Evolutionary conservation across 1,140 invertebrate species (phyloP), one percentile per base, ranked within the genome.

Genomic region (Phymastichus coffea): DNA sequence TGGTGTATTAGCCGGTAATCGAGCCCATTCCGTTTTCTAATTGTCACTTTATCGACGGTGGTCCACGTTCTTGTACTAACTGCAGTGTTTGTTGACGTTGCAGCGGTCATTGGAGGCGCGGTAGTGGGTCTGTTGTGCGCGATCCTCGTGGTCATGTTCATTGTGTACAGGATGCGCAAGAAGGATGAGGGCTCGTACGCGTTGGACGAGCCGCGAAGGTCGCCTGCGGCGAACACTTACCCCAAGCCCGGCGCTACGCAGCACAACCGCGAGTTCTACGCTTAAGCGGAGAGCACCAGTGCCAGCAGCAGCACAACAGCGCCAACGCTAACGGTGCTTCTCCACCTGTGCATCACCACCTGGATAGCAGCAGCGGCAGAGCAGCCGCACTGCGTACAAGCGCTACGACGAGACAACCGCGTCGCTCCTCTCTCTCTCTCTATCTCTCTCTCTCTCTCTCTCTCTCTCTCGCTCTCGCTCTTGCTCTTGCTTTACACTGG

Each of bases 131-230:
- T 99, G 33, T 84, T 99, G 19, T 97, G 95, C 81, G 95, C 97
- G 70, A 98, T 99, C 77, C 85, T 99, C 44, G 91, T 99, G 61
- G 94, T 99, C 43, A 99, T 99, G 96, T 99, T 99, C 82, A 96
- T 99, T 72, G 95, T 97, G 6, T 99, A 99, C 80, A 89, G 97
- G 73, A 98, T 99, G 95, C 87, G 96, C 76, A 99, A 99, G 86
- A 99, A 99, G 85, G 97, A 99, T 78, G 97, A 99, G 80, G 97
- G 97, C 14, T 97, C 94, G 62, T 99, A 99, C 77, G 91, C 95
- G 6, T 83, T 99, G 59, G 97, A 99, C 73, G 97, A 99, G 81
- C 94, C 94, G 15, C 95, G 95, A 79, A 85, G 94, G 76, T 94
- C 92, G 64, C 93, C 93, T 38, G 92, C 92, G 44, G 87, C 88